A percentile compares a stretch with the other conserved stretches of the same genome.
phyloP scores from a whole-genome alignment of 1,140 invertebrate species.

The Apolygus lucorum region DNA sequence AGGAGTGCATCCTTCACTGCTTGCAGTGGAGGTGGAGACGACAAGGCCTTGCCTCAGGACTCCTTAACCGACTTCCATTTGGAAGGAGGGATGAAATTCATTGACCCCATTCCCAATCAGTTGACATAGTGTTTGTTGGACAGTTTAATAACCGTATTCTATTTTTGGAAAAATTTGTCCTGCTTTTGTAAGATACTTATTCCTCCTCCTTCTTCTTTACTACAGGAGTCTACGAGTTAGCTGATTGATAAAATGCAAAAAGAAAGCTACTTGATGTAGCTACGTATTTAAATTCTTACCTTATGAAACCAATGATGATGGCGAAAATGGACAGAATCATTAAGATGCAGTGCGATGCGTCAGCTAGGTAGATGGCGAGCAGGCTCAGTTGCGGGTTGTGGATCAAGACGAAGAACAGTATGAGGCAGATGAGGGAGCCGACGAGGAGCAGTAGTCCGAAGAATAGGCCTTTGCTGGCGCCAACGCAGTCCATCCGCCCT shows the following conservation, averaged over 20 bases:
- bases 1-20: no score
- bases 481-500: conserved; percentile 80
- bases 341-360: conserved; percentile 78
- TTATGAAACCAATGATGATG: conserved; percentile 73
- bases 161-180: no score
- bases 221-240: background rate
- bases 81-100: no score
- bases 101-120: no score
- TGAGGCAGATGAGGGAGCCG: conserved; percentile 83
- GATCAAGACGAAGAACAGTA: conserved; percentile 88
- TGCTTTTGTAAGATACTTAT: no score
- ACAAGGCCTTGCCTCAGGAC: no score
- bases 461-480: conserved; percentile 88
- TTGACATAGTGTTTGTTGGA: no score
- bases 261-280: background rate
- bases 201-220: no score
- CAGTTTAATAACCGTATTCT: no score
- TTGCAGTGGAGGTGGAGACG: no score
- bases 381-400: conserved; percentile 68
- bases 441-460: conserved; percentile 81
- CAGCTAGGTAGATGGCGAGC: conserved; percentile 79
- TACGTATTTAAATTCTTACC: conserved; percentile 22
- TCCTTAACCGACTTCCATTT: no score
- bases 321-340: conserved; percentile 80
- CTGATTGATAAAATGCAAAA: background rate